Base-by-base conservation (phyloP, 1,140 invertebrate genomes). In the Caenorhabditis latens region DNA sequence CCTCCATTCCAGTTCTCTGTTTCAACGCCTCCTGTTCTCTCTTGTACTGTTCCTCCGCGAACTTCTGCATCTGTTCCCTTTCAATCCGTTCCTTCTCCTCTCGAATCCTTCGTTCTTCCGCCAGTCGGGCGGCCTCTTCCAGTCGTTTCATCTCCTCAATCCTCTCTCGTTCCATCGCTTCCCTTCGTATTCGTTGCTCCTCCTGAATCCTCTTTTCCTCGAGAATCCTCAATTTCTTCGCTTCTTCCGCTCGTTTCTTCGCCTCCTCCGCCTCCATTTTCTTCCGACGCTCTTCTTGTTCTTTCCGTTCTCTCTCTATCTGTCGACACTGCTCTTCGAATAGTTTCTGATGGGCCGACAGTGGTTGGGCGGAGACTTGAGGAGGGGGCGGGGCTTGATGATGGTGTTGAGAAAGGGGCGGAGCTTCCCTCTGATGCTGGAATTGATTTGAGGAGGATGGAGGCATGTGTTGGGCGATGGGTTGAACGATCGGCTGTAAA, bases 281-380 rank as follows among this genome's bases (percentile, higher is more conserved):
- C 32, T 43, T 71, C 42, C 83, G 21, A 40, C 53, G 24, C 14
- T 84, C 53, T 79, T 85, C 86, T 83, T 89, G 57, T 46, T 88
- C 87, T 71, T 84, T 84, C 43, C 65, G 5, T 48, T 87, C 75
- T 63, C 71, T 84, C 75, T 87, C 65, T 19, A 83, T 67, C 67
- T 86, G 84, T 50, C 87, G 43, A 40, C 75, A 9, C 79, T 83
- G 53, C 13, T 82, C 88, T 14, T 84, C 88, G 9, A 53, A 40
- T 11, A 87, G 43, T 21, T 61, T 42, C 4, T 89, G 88, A 42
- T 87, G 61, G 4, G 21, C 2, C 0, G 86, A 79, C 2, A 21
- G 4, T 55, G 50, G 6, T 55, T 19, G 55, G n/a, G 13, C 32
- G 57, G 11, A 24, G n/a, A 63, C 11, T 83, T 84, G 48, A 58